phyloP scores from a whole-genome alignment of 2,113 vertebrate species.

The Oreochromis spilurus region DNA sequence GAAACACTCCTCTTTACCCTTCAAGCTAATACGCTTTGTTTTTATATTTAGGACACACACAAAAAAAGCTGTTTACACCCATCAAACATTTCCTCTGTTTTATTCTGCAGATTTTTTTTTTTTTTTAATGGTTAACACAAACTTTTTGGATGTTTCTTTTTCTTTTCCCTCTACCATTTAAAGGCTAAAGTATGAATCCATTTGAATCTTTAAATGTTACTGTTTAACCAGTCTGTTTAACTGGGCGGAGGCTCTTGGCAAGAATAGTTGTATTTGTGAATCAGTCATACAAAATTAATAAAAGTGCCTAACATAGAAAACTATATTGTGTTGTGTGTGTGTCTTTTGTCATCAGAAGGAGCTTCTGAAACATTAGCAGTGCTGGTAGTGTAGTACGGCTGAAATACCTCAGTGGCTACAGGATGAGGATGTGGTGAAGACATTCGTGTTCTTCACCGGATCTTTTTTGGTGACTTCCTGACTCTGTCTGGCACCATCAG shows the following conservation, averaged over 20 bases:
- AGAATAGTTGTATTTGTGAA: slow-evolving; percentile 60
- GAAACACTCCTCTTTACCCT: slow-evolving; percentile 32
- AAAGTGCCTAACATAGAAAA: slow-evolving; percentile 77
- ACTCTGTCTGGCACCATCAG: neutral
- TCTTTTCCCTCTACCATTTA: neutral
- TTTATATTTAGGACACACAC: neutral
- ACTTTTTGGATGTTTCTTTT: neutral
- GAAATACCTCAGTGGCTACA: neutral
- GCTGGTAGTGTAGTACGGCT: neutral
- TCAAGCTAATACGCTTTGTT: neutral
- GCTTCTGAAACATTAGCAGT: neutral
- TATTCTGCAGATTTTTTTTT: neutral
- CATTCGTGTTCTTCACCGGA: neutral
- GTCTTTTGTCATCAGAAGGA: neutral
- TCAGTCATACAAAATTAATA: slow-evolving; percentile 68
- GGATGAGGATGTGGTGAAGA: neutral
- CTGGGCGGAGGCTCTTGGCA: slow-evolving; percentile 10
- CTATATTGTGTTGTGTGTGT: neutral
- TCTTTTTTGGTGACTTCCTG: neutral
- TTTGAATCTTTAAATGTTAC: neutral
- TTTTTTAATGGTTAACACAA: neutral
- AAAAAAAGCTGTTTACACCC: neutral
- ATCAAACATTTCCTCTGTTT: neutral
- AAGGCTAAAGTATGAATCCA: neutral
- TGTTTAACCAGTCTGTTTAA: slow-evolving; percentile 28